Conservation (phyloP, 2,888 invertebrate species). For the Standfussiana lucernea region DNA sequence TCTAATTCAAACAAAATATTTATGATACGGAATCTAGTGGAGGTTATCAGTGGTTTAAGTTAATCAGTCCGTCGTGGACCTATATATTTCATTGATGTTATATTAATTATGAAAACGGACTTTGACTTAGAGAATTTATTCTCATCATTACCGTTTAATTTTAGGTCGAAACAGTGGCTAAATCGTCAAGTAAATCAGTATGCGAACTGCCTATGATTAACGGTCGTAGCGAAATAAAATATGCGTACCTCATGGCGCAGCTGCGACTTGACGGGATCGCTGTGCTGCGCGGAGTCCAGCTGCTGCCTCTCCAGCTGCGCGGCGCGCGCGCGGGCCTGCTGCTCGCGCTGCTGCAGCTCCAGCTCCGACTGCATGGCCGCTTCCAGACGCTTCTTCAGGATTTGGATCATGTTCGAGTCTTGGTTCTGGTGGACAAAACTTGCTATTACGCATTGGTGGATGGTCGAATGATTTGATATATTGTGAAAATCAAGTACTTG, state of each 20-base stretch:
- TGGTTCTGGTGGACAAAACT: constrained; percentile 86
- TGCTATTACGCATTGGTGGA: too few species aligned
- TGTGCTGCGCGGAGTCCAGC: constrained; percentile 46
- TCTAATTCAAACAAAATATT: too few species aligned
- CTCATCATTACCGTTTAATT: neutral
- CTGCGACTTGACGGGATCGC: constrained; percentile 58
- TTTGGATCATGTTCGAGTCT: constrained; percentile 92
- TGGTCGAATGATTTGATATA: too few species aligned
- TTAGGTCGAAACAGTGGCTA: too few species aligned
- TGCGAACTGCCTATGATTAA: neutral
- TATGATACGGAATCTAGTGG: too few species aligned
- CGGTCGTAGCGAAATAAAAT: neutral
- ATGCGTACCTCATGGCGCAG: constrained; percentile 74
- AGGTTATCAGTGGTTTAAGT: too few species aligned
- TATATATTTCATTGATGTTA: neutral
- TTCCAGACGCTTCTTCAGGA: constrained; percentile 92
- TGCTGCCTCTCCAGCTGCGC: constrained; percentile 71
- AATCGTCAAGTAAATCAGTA: neutral
- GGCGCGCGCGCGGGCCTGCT: constrained; percentile 86
- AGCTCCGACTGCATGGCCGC: constrained; percentile 92
- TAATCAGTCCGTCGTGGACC: neutral
- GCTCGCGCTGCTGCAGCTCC: constrained; percentile 91
- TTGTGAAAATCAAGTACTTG: too few species aligned
- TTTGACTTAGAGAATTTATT: neutral
- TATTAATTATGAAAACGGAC: neutral